These are phyloP conservation scores for Neostethus bicornis DNA, from an alignment of 2,797 vertebrate species.

Conservation along the genomic window DNA sequence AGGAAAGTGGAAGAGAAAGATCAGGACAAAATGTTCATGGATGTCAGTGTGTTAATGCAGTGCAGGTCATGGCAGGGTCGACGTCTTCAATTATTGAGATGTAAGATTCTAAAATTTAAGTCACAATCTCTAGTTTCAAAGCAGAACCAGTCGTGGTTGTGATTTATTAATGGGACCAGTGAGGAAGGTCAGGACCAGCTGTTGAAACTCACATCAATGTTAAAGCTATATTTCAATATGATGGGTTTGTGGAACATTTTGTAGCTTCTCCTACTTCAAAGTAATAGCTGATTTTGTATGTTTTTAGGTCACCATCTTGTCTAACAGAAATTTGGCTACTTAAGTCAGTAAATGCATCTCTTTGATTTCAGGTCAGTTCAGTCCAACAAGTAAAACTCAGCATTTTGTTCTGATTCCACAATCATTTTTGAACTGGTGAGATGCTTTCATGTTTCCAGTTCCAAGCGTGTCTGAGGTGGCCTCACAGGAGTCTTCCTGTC, in stretches of 20 bases:
- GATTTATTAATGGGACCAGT: conserved; percentile 19
- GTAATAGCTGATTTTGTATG: conserved; percentile 3
- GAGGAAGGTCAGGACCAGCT: conserved; percentile 24
- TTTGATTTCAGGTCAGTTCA: conserved; percentile 29
- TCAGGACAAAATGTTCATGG: conserved; percentile 3
- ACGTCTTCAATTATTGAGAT: neutral
- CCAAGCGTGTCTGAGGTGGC: conserved; percentile 42
- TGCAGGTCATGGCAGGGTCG: neutral
- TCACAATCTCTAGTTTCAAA: conserved; percentile 9
- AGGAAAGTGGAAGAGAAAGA: conserved; percentile 15
- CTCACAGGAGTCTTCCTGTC: conserved; percentile 66
- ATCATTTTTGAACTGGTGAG: conserved; percentile 41
- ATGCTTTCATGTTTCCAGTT: conserved; percentile 50
- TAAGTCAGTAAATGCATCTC: conserved; percentile 4
- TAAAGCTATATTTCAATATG: conserved; percentile 28
- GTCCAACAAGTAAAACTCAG: conserved; percentile 9
- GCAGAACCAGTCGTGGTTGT: conserved; percentile 26
- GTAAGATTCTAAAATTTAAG: conserved; percentile 17
- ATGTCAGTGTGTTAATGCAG: neutral
- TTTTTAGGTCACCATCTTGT: conserved; percentile 33
- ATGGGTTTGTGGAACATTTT: conserved; percentile 27
- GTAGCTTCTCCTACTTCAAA: conserved; percentile 7
- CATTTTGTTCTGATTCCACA: conserved; percentile 31
- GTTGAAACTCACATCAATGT: conserved; percentile 24
- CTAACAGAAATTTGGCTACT: conserved; percentile 1